Percentiles rank a stretch among this genome's conserved stretches.
Evolutionary conservation across 64 coral and sea anemone genomes (phyloP).

Genomic region (Stichodactyla helianthus): DNA sequence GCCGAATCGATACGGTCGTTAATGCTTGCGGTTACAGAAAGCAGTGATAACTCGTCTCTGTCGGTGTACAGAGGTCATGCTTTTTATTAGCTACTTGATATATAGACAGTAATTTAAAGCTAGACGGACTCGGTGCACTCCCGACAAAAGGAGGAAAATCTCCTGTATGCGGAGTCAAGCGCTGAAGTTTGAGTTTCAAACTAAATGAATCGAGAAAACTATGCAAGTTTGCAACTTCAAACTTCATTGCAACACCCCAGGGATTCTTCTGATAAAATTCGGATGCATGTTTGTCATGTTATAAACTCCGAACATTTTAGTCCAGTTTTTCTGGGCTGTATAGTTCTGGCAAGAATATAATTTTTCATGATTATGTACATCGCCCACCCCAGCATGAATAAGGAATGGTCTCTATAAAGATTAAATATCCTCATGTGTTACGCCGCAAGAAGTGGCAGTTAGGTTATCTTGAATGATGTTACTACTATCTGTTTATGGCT

Average conservation of each 20-base stretch:
- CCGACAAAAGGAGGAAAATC: neutral
- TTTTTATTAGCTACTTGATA: neutral
- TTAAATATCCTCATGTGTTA: neutral
- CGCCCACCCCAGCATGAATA: too few relatives aligned
- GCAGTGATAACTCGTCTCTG: neutral
- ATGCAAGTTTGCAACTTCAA: too few relatives aligned
- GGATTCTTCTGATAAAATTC: too few relatives aligned
- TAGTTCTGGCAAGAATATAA: too few relatives aligned
- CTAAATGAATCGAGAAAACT: neutral
- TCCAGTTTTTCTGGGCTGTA: too few relatives aligned
- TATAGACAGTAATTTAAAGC: slow-evolving; percentile 2
- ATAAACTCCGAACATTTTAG: too few relatives aligned
- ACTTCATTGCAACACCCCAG: too few relatives aligned
- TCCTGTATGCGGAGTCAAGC: neutral
- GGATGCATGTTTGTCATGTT: too few relatives aligned
- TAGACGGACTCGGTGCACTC: neutral
- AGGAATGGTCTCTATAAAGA: too few relatives aligned
- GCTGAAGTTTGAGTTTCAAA: neutral
- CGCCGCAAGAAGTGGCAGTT: neutral
- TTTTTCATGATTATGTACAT: too few relatives aligned
- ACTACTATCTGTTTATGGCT: neutral
- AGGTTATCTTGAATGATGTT: neutral
- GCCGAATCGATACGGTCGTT: neutral
- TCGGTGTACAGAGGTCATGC: neutral
- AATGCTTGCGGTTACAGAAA: neutral